Percentiles rank a stretch among this genome's conserved stretches.
Evolutionary conservation across 2,113 vertebrate genomes (phyloP).

Genomic region (Gnathonemus echidnorhynchus): DNA sequence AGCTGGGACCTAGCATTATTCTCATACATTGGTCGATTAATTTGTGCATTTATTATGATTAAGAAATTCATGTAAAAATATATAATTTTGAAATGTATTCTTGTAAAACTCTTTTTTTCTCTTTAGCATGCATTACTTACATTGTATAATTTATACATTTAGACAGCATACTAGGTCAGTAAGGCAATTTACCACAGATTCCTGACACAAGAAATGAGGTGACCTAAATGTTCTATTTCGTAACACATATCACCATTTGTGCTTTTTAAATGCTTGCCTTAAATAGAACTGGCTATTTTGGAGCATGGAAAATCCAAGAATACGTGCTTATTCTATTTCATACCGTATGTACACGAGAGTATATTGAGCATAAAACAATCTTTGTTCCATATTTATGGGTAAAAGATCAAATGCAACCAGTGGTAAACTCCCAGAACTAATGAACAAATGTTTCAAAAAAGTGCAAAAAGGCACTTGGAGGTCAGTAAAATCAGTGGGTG

Average conservation of each 20-base stretch:
- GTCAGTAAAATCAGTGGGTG: neutral
- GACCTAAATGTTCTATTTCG: neutral
- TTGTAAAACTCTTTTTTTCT: neutral
- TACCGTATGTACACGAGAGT: neutral
- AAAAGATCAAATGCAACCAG: neutral
- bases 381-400: neutral
- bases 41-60: neutral
- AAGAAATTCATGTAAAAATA: neutral
- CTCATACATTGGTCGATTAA: neutral
- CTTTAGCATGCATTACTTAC: neutral
- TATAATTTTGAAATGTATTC: neutral
- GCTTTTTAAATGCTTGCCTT: neutral
- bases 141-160: neutral
- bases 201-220: neutral
- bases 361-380: neutral
- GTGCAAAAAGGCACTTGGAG: neutral
- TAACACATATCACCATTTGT: neutral
- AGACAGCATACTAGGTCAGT: neutral
- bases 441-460: neutral
- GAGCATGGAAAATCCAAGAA: neutral
- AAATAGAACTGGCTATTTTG: neutral
- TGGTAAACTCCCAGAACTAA: neutral
- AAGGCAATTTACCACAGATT: slow-evolving; percentile 2
- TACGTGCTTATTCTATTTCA: neutral
- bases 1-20: neutral